These are phyloP conservation scores for Micrastur ruficollis DNA, from an alignment of 2,797 vertebrate species.

Conservation along the genomic window DNA sequence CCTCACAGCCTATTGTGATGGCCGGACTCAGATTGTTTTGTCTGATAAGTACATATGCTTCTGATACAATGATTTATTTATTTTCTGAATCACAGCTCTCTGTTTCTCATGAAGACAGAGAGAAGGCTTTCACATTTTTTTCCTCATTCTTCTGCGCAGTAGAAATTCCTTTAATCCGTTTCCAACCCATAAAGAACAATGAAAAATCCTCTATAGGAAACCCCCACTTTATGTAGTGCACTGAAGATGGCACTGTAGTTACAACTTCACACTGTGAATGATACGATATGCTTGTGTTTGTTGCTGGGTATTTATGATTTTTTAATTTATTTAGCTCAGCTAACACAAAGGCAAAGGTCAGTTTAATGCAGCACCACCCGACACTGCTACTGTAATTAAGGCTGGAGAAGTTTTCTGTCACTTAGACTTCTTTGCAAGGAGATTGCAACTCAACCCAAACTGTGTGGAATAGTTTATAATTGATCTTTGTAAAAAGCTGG, in stretches of 20 bases:
- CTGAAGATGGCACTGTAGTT: constrained; percentile 78
- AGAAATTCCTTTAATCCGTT: background rate
- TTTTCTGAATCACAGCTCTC: background rate
- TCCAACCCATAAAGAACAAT: constrained; percentile 6
- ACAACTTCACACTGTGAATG: constrained; percentile 62
- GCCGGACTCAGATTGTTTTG: background rate
- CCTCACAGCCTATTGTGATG: background rate
- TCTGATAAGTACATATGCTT: background rate
- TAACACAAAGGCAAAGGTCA: constrained; percentile 26
- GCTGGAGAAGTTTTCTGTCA: background rate
- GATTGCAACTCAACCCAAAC: background rate
- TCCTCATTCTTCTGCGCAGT: background rate
- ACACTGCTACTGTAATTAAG: constrained; percentile 28
- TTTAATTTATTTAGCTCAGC: constrained; percentile 31
- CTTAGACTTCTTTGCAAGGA: constrained; percentile 12
- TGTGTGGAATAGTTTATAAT: background rate
- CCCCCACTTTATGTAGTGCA: constrained; percentile 44
- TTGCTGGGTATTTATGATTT: constrained; percentile 29
- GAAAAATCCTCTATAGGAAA: background rate
- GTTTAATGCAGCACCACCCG: background rate
- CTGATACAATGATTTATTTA: background rate
- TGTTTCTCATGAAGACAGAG: background rate
- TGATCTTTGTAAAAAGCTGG: background rate
- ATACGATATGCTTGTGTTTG: constrained; percentile 23
- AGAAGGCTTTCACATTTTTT: background rate